Evolutionary conservation across 1,140 invertebrate genomes (phyloP).

Genomic region (Melitaea cinxia): DNA sequence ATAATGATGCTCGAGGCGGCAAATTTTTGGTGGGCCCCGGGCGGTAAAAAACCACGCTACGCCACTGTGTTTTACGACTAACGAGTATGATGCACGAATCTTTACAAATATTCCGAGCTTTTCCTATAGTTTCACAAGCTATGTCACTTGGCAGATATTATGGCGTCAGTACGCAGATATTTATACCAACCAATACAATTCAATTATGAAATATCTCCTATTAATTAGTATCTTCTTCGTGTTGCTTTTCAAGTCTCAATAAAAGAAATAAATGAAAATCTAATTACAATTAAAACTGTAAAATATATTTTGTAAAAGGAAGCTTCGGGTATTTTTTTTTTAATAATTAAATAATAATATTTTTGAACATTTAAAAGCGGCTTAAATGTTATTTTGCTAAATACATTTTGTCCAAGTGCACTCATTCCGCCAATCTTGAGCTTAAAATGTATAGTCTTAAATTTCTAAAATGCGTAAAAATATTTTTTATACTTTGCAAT

Average conservation of each 20-base stretch:
- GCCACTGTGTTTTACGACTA: no score
- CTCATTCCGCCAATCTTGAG: constrained; percentile 24
- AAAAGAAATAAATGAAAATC: no score
- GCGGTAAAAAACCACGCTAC: no score
- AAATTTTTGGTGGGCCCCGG: no score
- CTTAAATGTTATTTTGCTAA: constrained; percentile 11
- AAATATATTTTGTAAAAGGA: background rate
- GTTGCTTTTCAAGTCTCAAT: no score
- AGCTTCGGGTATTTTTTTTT: background rate
- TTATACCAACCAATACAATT: no score
- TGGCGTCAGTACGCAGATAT: background rate
- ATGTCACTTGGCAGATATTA: background rate
- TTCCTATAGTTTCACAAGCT: background rate
- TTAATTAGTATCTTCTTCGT: no score
- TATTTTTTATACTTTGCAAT: constrained; percentile 28
- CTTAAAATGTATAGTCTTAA: constrained; percentile 22
- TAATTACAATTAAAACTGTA: no score
- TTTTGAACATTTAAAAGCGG: constrained; percentile 10
- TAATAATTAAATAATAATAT: background rate
- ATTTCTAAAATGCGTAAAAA: constrained; percentile 18
- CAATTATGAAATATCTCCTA: no score
- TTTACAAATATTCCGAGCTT: background rate
- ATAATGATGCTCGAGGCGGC: no score
- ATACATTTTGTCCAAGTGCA: constrained; percentile 17
- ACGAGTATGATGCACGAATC: no score